Evolutionary conservation across 2,113 vertebrate species (phyloP), one percentile per base, ranked within the genome.

Genomic region (Craseonycteris thonglongyai): DNA sequence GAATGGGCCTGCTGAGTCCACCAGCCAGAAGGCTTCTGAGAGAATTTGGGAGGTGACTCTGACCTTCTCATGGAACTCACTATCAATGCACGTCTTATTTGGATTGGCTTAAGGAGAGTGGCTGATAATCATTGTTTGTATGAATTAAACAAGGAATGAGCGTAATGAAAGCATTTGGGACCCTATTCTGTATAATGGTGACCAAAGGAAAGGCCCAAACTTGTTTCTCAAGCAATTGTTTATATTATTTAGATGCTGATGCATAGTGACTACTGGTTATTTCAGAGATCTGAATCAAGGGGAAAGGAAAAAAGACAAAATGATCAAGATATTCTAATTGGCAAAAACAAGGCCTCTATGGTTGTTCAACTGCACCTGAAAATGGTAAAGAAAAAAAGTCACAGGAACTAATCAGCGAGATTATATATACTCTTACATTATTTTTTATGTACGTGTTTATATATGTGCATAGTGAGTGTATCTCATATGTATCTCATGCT

Each of bases 131-230:
- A 42, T 63, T 56, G 33, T 1, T 42, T 80, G 21, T 61, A 24
- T 22, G 33, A 85, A 42, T 8, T 24, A 85, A 68, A 35, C 30
- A 68, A 33, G 2, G 24, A 76, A 56, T 26, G 22, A 63, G 19
- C 5, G 11, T 35, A 45, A 86, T 0, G 13, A n/a, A 63, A 42
- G 7, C 19, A 21, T 33, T 7, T 2, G 1, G 1, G 8, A 1
- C 24, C 3, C 6, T 22, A 1, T 30, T 82, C 42, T 68, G 1
- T 6, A 3, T 11, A 35, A 35, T 2, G 6, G 33, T 59, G 13
- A 78, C 9, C 33, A 68, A 16, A 45, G 18, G 21, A 66, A 18
- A 90, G 13, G 47, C 58, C 38, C 33, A 42, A 72, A 74, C 7
- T 58, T 13, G 26, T 56, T 74, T 56, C 6, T 18, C 10, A 76